Conservation (phyloP, 2,113 vertebrate species). For the Stigmatopora argus region DNA sequence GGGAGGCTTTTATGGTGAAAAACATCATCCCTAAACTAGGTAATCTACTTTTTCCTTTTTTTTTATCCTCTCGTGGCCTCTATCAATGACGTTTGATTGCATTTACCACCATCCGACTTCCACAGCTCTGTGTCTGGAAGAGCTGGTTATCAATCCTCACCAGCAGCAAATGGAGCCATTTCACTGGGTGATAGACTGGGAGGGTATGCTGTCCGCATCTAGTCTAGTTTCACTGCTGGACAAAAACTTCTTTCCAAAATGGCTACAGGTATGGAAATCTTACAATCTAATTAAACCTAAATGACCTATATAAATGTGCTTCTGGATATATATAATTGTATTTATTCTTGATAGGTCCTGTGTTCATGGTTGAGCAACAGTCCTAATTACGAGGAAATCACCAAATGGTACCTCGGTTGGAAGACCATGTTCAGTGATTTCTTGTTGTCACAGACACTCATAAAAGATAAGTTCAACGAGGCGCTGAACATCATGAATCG, state of each 20-base stretch:
- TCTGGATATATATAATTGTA: not conserved
- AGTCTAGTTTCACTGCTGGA: conserved; percentile 88
- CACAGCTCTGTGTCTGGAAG: conserved; percentile 85
- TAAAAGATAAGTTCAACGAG: conserved; percentile 97
- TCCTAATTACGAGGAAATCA: conserved; percentile 97
- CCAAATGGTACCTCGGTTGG: conserved; percentile 98
- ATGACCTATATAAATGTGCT: not conserved
- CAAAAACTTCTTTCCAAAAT: conserved; percentile 97
- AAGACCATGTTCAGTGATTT: conserved; percentile 93
- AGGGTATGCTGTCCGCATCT: conserved; percentile 92
- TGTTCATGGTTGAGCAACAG: conserved; percentile 97
- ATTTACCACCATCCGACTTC: not conserved
- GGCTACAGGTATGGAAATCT: conserved; percentile 82
- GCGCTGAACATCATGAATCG: conserved; percentile 97
- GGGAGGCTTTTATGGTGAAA: conserved; percentile 99
- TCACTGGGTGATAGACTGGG: conserved; percentile 96
- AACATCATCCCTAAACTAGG: conserved; percentile 96
- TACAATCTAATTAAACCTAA: not conserved
- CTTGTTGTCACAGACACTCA: conserved; percentile 81
- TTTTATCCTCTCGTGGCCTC: not conserved
- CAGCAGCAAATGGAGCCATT: conserved; percentile 98
- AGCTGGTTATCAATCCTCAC: conserved; percentile 92
- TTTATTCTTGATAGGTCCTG: conserved; percentile 75
- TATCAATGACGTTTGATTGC: not conserved
- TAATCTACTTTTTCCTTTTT: conserved; percentile 34